These are phyloP conservation scores for Phyllostomus hastatus DNA, from an alignment of 2,113 vertebrate genomes.

Conservation along the genomic window DNA sequence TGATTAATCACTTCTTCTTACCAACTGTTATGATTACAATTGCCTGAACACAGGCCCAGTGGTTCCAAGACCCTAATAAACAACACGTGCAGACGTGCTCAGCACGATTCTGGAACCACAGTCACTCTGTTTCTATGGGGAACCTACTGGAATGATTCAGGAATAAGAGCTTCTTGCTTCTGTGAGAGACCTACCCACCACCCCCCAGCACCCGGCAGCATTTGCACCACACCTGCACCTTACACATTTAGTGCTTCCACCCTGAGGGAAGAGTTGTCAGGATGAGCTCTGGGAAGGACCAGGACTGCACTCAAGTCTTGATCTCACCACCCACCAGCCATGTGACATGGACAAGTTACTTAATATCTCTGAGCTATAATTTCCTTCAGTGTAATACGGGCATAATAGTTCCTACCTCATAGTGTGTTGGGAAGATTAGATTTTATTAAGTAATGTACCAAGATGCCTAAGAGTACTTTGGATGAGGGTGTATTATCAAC, in stretches of 20 bases:
- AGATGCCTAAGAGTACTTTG: not conserved
- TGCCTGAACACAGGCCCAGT: slow-evolving; percentile 48
- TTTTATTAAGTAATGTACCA: slow-evolving; percentile 7
- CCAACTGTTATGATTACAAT: slow-evolving; percentile 71
- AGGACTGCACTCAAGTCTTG: not conserved
- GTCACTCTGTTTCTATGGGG: not conserved
- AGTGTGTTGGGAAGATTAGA: not conserved
- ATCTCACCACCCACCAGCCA: not conserved
- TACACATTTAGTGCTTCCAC: not conserved
- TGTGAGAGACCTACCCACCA: not conserved
- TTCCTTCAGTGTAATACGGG: not conserved
- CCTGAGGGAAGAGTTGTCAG: not conserved
- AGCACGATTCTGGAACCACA: not conserved
- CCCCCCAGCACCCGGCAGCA: not conserved
- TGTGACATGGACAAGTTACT: not conserved
- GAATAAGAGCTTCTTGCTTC: not conserved
- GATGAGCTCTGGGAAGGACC: not conserved
- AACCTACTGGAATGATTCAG: not conserved
- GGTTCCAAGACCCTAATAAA: slow-evolving; percentile 62
- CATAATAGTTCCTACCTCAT: not conserved
- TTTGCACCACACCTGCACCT: not conserved
- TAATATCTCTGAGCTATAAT: not conserved
- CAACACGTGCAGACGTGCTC: not conserved
- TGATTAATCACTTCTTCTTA: slow-evolving; percentile 67
- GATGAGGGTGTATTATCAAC: not conserved